A percentile compares a stretch with the other conserved stretches of the same genome.
phyloP scores from a whole-genome alignment of 2,797 vertebrate genomes.

The Hippocampus kuda region DNA sequence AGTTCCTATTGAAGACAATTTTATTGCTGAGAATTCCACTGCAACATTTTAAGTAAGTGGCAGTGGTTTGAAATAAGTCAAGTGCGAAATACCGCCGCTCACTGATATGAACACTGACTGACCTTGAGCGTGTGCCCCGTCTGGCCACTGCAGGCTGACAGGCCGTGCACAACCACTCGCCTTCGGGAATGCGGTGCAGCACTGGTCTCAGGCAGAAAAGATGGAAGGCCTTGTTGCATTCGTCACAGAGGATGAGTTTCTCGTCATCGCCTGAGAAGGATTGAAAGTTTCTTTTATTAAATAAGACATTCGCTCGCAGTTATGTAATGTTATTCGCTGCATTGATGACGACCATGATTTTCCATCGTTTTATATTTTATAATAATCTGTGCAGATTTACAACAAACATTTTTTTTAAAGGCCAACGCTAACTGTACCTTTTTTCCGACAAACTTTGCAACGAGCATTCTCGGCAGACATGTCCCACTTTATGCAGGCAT shows the following conservation, averaged over 20 bases:
- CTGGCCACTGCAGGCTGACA: conserved; percentile 86
- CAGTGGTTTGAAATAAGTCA: not conserved
- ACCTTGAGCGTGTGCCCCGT: conserved; percentile 84
- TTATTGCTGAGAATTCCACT: not conserved
- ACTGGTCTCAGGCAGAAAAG: conserved; percentile 91
- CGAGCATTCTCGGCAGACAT: conserved; percentile 97
- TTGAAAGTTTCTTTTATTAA: not conserved
- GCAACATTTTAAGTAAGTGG: not conserved
- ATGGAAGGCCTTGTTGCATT: conserved; percentile 98
- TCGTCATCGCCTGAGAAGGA: conserved; percentile 82
- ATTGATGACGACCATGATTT: not conserved
- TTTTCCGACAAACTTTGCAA: conserved; percentile 97
- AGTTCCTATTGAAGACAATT: conserved; percentile 67
- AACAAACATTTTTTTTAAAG: not conserved
- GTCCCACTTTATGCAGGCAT: conserved; percentile 98
- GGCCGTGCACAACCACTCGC: conserved; percentile 93
- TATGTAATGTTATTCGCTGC: not conserved
- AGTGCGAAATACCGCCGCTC: not conserved
- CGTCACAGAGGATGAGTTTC: conserved; percentile 93
- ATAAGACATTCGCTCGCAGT: not conserved
- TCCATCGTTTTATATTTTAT: no score
- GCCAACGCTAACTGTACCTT: conserved; percentile 66
- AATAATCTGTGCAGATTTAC: not conserved
- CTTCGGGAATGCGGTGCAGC: conserved; percentile 81
- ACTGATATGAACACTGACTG: conserved; percentile 14